These are phyloP conservation scores for Rhopalosiphum nymphaeae DNA, from an alignment of 2,888 invertebrate genomes.

Conservation along the genomic window DNA sequence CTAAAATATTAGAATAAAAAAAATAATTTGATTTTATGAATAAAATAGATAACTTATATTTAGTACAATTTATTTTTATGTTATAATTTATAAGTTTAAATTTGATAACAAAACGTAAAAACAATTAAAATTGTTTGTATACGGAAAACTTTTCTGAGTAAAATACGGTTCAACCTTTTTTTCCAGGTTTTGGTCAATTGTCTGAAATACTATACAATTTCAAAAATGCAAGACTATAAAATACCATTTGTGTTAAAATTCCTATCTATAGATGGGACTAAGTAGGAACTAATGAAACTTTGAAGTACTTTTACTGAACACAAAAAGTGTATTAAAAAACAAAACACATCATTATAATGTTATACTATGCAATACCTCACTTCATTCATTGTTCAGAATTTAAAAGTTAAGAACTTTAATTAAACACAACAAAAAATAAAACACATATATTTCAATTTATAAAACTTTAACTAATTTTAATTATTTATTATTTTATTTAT, in stretches of 20 bases:
- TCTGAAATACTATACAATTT: neutral
- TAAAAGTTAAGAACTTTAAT: neutral
- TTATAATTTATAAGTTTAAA: neutral
- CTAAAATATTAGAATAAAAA: neutral
- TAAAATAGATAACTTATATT: neutral
- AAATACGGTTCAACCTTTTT: neutral
- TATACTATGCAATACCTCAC: neutral
- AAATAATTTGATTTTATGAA: neutral
- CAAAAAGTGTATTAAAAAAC: neutral
- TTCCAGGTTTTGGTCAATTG: neutral
- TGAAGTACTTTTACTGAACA: constrained; percentile 4
- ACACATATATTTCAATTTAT: neutral
- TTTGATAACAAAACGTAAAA: neutral
- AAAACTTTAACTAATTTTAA: neutral
- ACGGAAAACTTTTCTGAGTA: neutral
- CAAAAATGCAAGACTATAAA: neutral
- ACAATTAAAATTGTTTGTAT: neutral
- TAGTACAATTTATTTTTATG: neutral
- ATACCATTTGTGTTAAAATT: neutral
- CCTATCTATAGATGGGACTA: neutral
- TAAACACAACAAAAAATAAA: neutral
- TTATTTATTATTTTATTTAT: neutral
- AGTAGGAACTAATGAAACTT: neutral
- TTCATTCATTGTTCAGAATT: neutral
- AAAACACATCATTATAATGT: neutral